Base-by-base conservation (phyloP, 1,140 invertebrate genomes). In the Drosophila kepulauana region DNA sequence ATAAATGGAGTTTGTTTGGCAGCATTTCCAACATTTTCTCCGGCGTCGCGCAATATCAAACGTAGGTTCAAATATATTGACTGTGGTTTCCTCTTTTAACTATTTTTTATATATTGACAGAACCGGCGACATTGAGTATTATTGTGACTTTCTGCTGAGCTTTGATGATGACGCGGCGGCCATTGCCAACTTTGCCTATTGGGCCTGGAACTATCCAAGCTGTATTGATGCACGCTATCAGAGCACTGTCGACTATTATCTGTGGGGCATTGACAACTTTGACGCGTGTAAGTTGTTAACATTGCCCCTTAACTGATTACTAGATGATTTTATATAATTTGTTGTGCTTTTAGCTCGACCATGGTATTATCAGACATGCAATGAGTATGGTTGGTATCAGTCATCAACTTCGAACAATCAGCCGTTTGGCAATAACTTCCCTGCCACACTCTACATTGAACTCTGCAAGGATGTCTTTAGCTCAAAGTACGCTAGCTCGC, bases 331-430 rank as follows among this genome's bases (percentile, higher is more conserved):
- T n/a, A 20, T 35, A 20, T 35, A 2, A 11, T 7, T 28, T 33
- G 3, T 58, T 10, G 1, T 15, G 20, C 20, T 25, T 4, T 30
- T 15, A 92, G 95, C 91, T 65, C 94, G 95, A 6, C 95, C 95
- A 48, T 98, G 97, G 97, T 94, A 94, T 25, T 97, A 96, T 81
- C 97, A 97, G 92, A 97, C 96, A 0, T 98, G 97, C 92, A 95
- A 95, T 10, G 97, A 98, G 92, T 98, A 96, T 82, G 97, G 96
- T 33, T 98, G 95, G 93, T 98, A 95, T 92, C 96, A 97, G 93
- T 96, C 95, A 1, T 95, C 96, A 0, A 94, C 94, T 64, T 94
- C 93, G 0, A 72, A 79, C 0, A 93, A 94, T 16, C 94, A 96
- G 85, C 94, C 96, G 20, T 95, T 97, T 93, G 95, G 96, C 77